Evolutionary conservation across 2,888 invertebrate genomes (phyloP), one percentile per base, ranked within the genome.

Genomic region (Pasiphila rectangulata): DNA sequence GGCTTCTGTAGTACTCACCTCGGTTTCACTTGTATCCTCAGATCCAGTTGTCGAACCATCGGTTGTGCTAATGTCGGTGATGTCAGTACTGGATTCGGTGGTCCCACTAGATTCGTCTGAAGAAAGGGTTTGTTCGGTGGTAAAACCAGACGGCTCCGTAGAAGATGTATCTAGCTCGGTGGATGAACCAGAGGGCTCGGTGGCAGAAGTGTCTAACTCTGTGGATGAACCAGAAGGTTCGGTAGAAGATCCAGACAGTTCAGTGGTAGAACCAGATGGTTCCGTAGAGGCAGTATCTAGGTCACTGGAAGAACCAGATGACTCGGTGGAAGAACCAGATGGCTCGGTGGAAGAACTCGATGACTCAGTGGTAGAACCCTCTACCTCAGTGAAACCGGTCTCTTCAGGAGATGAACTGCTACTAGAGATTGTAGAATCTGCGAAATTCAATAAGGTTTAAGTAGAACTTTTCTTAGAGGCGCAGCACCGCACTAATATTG

Each of bases 281-380:
- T 57, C 60, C 1, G 60, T 52, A 6, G 44, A 35, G 0, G 43
- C 58, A 9, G 56, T 49, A 15, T 44, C 39, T 2, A 58, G 49
- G 6, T 51, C 36, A 7, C 54, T 49, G 21, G 52, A 46, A 9
- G 56, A 42, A 12, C 25, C 49, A 44, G 54, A 45, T 16, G 55
- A 45, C 15, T 45, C 54, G n/a, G 53, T 35, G 9, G 46, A 47
- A 12, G 21, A 21, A n/a, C 35, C 35, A 4, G 54, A 50, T 3
- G 55, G 30, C 35, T 55, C 46, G 16, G 53, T 45, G 3, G 59
- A 46, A 3, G 19, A 47, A 43, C 54, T 43, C n/a, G n/a, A n/a
- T n/a, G n/a, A n/a, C 15, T 45, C 54, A 5, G 54, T 36, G 13
- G 49, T 52, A n/a, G 27, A 27, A 13, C 7, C 27, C 7, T 12